phyloP scores from a whole-genome alignment of 2,113 vertebrate genomes.

The Oplegnathus fasciatus region DNA sequence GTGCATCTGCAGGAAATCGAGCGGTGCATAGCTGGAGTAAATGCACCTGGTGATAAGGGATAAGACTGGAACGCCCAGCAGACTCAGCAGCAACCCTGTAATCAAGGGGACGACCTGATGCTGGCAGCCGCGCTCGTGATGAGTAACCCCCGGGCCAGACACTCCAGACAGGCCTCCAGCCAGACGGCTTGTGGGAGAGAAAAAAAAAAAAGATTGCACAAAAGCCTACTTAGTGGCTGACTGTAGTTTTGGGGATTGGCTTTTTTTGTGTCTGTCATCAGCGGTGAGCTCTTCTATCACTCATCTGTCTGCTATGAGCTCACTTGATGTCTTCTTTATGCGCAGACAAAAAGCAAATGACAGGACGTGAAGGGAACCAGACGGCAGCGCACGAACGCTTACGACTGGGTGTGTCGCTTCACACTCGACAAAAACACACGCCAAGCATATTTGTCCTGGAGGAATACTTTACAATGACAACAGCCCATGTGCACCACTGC shows the following conservation, averaged over 20 bases:
- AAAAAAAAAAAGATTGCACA: constrained; percentile 56
- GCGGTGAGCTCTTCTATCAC: constrained; percentile 72
- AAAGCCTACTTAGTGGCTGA: constrained; percentile 66
- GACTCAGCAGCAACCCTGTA: constrained; percentile 60
- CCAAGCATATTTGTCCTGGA: constrained; percentile 24
- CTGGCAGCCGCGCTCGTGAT: constrained; percentile 59
- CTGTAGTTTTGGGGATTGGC: constrained; percentile 59
- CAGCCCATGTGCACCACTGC: not conserved
- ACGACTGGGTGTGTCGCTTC: constrained; percentile 50
- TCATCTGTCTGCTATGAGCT: constrained; percentile 72
- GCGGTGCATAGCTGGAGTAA: constrained; percentile 16
- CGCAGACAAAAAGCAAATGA: constrained; percentile 64
- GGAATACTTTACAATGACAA: not conserved
- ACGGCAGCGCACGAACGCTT: constrained; percentile 18
- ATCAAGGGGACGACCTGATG: constrained; percentile 58
- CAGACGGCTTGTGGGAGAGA: constrained; percentile 41
- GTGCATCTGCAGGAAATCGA: constrained; percentile 30
- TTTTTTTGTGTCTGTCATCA: constrained; percentile 73
- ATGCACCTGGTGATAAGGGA: constrained; percentile 63
- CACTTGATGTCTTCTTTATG: constrained; percentile 78
- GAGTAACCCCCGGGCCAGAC: constrained; percentile 78
- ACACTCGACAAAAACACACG: constrained; percentile 12
- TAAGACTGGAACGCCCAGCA: constrained; percentile 50
- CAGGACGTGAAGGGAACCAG: constrained; percentile 59
- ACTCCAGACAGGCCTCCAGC: constrained; percentile 58